Conservation (phyloP, 92 coral and sea anemone species). For the Scolanthus callimorphus region DNA sequence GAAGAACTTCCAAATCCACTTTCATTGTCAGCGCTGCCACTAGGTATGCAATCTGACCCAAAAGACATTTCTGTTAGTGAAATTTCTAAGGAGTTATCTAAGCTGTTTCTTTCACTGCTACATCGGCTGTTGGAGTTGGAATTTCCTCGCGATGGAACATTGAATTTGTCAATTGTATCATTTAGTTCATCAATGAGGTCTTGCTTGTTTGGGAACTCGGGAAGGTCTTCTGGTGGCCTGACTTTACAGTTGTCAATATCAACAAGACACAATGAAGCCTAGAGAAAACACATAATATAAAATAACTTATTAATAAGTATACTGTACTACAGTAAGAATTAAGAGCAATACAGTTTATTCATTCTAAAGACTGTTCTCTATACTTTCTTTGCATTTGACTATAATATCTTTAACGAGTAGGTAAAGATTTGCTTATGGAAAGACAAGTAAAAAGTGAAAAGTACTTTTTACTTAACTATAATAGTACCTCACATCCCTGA, state of each 20-base stretch:
- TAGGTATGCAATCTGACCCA: slow-evolving; percentile 9
- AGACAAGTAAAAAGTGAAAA: too few species aligned
- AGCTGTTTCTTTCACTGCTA: slow-evolving; percentile 58
- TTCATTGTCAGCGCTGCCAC: slow-evolving; percentile 60
- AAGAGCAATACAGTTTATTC: too few species aligned
- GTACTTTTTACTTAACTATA: too few species aligned
- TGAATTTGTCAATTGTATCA: slow-evolving; percentile 69
- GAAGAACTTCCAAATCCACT: slow-evolving; percentile 56
- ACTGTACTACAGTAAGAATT: too few species aligned
- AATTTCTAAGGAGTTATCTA: slow-evolving; percentile 58
- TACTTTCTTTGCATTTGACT: too few species aligned
- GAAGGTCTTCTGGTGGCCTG: slow-evolving; percentile 87
- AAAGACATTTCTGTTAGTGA: slow-evolving; percentile 16
- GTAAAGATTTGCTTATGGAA: too few species aligned
- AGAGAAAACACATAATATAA: too few species aligned
- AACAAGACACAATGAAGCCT: slow-evolving; percentile 93
- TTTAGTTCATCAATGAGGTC: slow-evolving; percentile 77
- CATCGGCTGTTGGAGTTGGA: slow-evolving; percentile 33
- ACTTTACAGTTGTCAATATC: slow-evolving; percentile 77
- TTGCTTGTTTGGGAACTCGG: slow-evolving; percentile 88
- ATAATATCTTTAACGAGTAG: too few species aligned
- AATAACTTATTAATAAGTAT: too few species aligned
- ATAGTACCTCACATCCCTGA: too few species aligned
- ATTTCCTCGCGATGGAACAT: slow-evolving; percentile 34
- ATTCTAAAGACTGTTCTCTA: too few species aligned